A percentile compares a stretch with the other conserved stretches of the same genome.
phyloP scores from a whole-genome alignment of 2,888 invertebrate genomes.

The Zygogramma bicolorata region DNA sequence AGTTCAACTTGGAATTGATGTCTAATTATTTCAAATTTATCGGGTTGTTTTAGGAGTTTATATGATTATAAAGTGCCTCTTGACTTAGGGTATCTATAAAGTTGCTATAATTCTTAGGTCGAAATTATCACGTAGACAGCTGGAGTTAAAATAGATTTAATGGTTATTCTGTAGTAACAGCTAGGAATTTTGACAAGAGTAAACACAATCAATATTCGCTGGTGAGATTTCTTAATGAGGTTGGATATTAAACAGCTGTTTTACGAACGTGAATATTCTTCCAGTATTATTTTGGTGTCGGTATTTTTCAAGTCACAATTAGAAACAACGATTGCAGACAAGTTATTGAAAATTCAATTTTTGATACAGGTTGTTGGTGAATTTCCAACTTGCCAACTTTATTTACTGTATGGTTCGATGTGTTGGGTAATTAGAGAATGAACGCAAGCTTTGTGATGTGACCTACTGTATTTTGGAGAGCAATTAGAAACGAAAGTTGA shows the following conservation, averaged over 20 bases:
- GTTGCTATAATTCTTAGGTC: constrained; percentile 31
- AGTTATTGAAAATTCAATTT: too few species aligned
- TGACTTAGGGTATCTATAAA: constrained; percentile 38
- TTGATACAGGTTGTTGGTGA: too few species aligned
- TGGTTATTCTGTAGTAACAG: constrained; percentile 5
- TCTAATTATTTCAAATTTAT: constrained; percentile 36
- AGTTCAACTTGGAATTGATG: neutral
- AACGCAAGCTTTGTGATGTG: neutral
- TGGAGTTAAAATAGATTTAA: constrained; percentile 39
- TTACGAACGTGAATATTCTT: neutral
- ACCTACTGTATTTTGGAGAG: neutral
- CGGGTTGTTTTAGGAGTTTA: constrained; percentile 30
- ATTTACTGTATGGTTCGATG: neutral
- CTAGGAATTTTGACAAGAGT: constrained; percentile 5
- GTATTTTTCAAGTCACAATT: neutral
- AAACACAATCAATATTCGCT: constrained; percentile 1
- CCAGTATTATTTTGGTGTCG: neutral
- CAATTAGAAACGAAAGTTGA: constrained; percentile 12
- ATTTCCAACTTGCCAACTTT: too few species aligned
- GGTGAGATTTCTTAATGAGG: constrained; percentile 4
- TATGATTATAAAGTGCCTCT: constrained; percentile 33
- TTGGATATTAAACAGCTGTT: constrained; percentile 4
- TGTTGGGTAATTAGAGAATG: neutral
- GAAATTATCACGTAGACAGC: constrained; percentile 34
- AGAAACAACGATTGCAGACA: neutral